These are phyloP conservation scores for Melanotus villosus DNA, from an alignment of 2,888 invertebrate species.

Conservation along the genomic window DNA sequence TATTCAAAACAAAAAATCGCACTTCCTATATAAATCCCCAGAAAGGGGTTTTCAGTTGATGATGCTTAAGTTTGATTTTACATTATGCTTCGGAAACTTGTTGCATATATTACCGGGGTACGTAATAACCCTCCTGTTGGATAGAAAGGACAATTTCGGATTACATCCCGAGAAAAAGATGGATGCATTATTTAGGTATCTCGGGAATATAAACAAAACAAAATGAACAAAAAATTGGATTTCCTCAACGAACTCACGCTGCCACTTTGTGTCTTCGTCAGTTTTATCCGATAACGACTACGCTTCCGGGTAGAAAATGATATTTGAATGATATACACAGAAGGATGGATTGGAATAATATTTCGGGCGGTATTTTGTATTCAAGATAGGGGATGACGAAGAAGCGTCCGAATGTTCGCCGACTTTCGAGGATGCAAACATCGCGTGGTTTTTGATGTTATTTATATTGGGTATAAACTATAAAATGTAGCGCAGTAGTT, in stretches of 20 bases:
- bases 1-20: no score
- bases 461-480: neutral
- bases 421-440: neutral
- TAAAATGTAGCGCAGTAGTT: neutral
- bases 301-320: constrained; percentile 14
- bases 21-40: no score
- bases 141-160: neutral
- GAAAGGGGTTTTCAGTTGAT: neutral
- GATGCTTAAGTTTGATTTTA: neutral
- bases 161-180: neutral
- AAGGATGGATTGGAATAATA: neutral
- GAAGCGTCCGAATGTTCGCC: neutral
- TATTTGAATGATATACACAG: constrained; percentile 3
- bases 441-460: neutral
- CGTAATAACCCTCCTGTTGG: neutral
- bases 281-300: constrained; percentile 11
- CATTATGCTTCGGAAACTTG: constrained; percentile 3
- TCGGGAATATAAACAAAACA: constrained; percentile 2
- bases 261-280: constrained; percentile 10
- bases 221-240: constrained; percentile 16
- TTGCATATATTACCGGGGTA: constrained; percentile 10
- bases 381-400: neutral
- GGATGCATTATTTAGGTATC: constrained; percentile 4
- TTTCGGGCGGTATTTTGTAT: constrained; percentile 2
- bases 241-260: constrained; percentile 9